These are phyloP conservation scores for Asobara japonica DNA, from an alignment of 1,140 invertebrate species.

Conservation along the genomic window DNA sequence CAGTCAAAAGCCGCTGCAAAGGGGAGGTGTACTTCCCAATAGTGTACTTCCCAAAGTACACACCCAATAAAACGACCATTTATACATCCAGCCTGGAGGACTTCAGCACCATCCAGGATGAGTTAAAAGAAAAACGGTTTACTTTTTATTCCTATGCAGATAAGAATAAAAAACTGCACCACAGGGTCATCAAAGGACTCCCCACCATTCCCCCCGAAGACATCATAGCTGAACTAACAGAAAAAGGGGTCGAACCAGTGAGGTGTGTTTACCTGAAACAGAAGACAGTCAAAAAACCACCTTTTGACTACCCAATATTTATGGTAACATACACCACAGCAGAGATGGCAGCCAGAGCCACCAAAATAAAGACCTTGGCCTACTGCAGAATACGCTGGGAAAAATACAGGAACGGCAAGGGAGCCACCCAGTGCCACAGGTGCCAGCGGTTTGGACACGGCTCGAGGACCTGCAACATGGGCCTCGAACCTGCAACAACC, in stretches of 20 bases:
- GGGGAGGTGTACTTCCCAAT: background rate
- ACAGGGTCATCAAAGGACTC: background rate
- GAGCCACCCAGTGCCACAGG: background rate
- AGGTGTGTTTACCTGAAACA: too few species aligned
- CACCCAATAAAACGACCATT: background rate
- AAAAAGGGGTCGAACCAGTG: background rate
- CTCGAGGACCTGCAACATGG: background rate
- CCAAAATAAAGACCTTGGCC: background rate
- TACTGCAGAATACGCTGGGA: conserved; percentile 2
- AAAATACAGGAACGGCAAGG: background rate
- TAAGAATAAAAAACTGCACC: background rate
- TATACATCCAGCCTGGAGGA: background rate
- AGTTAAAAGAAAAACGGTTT: background rate
- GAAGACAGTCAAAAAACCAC: too few species aligned
- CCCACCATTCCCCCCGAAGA: background rate
- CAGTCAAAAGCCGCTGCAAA: background rate
- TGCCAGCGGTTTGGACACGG: background rate
- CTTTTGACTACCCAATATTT: too few species aligned
- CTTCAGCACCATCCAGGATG: background rate
- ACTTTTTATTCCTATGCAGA: background rate
- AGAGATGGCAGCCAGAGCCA: background rate
- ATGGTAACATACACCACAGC: too few species aligned
- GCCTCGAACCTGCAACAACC: background rate
- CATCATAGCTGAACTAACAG: background rate
- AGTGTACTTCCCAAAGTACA: too few species aligned